Evolutionary conservation across 2,888 invertebrate species (phyloP), one percentile per base, ranked within the genome.

Genomic region (Ormia ochracea): DNA sequence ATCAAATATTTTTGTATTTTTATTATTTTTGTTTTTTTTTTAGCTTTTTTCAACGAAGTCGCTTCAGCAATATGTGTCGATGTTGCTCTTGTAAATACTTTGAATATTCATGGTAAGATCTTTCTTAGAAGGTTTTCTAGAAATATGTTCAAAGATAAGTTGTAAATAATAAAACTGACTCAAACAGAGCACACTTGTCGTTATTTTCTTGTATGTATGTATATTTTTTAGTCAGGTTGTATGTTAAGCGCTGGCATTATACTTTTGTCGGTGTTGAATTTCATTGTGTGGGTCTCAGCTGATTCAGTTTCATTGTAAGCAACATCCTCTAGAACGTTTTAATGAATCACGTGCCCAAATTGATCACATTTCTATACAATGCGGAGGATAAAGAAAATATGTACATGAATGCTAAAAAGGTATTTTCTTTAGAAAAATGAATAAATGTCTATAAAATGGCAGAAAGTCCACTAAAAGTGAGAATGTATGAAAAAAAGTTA

Each of bases 271-370:
- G 36, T 28, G 33, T 36, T 1, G 26, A 21, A 5, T 68, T 54
- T 21, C 45, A 2, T 65, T 48, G 23, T 26, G 56, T 72, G 56
- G 21, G 31, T 7, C 38, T 43, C 6, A 17, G 26, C 3, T 61
- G 50, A 21, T 43, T 41, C 28, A 21, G 61, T 70, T 59, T 50
- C 48, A 33, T 38, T 48, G 52, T 28, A 61, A 76, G 61, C 33
- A 52, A 19, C 26, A 36, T 31, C 17, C 38, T 28, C 63, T 68
- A 58, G 54, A 66, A 72, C 66, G 72, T 73, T 61, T 72, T 76
- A 80, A 76, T 76, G 68, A 73, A 76, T 80, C 80, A 80, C 80
- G 80, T 80, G 80, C 72, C 80, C 43, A 61, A 80, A 68, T 63
- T 76, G 76, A 66, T 76, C 76, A 76, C 76, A 80, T 72, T 80